A percentile compares a stretch with the other conserved stretches of the same genome.
Evolutionary conservation across 2,888 invertebrate genomes (phyloP).

Genomic region (Xanthostigma xanthostigma): DNA sequence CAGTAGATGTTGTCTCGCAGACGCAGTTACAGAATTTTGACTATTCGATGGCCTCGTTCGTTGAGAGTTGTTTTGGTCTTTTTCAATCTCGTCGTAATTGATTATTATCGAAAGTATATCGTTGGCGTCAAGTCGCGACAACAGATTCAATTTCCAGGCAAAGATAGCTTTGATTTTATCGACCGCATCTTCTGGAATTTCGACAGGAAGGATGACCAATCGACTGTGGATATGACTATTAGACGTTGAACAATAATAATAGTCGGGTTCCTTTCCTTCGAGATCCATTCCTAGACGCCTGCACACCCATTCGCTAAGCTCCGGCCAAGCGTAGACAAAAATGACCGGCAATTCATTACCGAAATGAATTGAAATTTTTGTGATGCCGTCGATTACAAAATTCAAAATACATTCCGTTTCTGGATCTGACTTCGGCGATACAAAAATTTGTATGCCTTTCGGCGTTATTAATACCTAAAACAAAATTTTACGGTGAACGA

Average conservation of each 20-base stretch:
- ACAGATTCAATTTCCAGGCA: slow-evolving; percentile 46
- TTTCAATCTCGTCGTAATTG: too few relatives aligned
- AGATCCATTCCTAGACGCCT: slow-evolving; percentile 50
- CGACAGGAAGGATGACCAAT: slow-evolving; percentile 61
- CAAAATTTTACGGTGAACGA: not conserved
- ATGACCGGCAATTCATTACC: slow-evolving; percentile 61
- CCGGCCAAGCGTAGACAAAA: slow-evolving; percentile 60
- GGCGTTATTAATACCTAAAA: not conserved
- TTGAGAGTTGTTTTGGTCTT: too few relatives aligned
- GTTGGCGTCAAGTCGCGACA: slow-evolving; percentile 62
- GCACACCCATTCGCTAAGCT: slow-evolving; percentile 52
- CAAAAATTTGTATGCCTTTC: too few relatives aligned
- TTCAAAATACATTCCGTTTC: not conserved
- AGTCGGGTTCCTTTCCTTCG: slow-evolving; percentile 24
- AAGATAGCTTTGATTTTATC: slow-evolving; percentile 48
- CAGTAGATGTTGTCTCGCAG: slow-evolving; percentile 43
- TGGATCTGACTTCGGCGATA: too few relatives aligned
- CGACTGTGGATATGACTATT: slow-evolving; percentile 53
- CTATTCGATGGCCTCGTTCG: not conserved
- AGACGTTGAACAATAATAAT: slow-evolving; percentile 43
- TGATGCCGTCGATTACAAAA: slow-evolving; percentile 27
- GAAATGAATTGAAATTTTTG: slow-evolving; percentile 63
- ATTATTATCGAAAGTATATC: slow-evolving; percentile 51
- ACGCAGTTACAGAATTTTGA: not conserved
- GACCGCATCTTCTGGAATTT: slow-evolving; percentile 49